Percentiles rank a stretch among this genome's conserved stretches.
Evolutionary conservation across 2,797 vertebrate genomes (phyloP).

Genomic region (Muraenolepis orangiensis): DNA sequence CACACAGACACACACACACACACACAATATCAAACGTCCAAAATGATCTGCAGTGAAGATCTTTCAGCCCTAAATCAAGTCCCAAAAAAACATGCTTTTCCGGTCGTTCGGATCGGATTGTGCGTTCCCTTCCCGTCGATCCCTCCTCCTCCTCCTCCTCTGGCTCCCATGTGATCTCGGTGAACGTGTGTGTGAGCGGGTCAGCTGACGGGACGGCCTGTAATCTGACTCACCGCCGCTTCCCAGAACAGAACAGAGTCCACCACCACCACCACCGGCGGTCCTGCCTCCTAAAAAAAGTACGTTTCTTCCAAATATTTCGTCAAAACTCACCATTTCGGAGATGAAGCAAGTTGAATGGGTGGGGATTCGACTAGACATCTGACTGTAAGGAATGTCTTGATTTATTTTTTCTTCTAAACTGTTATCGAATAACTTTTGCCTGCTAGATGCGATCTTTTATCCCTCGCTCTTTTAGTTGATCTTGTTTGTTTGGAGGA

Average conservation of each 20-base stretch:
- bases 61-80: no score
- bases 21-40: no score
- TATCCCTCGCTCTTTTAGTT: background rate
- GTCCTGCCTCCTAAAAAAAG: background rate
- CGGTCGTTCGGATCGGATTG: background rate
- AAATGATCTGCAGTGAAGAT: no score
- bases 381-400: constrained; percentile 1
- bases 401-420: background rate
- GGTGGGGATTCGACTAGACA: background rate
- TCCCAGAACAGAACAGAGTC: background rate
- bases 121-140: background rate
- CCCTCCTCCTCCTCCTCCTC: background rate
- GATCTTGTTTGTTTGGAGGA: background rate
- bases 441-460: background rate
- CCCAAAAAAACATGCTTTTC: background rate
- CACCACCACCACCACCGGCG: background rate
- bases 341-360: background rate
- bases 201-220: background rate
- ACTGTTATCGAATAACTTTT: background rate
- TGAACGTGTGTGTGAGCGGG: background rate
- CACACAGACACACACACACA: constrained; percentile 11
- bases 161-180: background rate
- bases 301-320: background rate
- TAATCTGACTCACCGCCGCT: background rate
- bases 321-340: background rate